A percentile compares a stretch with the other conserved stretches of the same genome.
Evolutionary conservation across 1,140 invertebrate species (phyloP).

Genomic region (Telenomus remus): DNA sequence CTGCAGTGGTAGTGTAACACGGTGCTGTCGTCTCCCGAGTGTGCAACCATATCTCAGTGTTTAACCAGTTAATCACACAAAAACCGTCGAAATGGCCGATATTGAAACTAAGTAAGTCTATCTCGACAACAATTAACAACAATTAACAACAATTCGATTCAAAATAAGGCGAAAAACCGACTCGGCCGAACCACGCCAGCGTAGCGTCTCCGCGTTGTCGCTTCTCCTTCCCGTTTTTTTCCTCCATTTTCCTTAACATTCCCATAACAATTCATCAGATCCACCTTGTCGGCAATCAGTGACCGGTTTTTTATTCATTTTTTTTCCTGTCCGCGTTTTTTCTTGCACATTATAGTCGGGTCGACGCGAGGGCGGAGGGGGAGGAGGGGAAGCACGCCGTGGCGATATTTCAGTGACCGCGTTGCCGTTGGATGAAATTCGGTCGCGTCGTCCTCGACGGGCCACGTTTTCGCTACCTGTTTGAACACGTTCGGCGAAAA

Average conservation of each 20-base stretch:
- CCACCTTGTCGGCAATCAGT: background rate
- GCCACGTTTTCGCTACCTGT: background rate
- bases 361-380: slow-evolving; percentile 30
- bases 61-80: slow-evolving; percentile 17
- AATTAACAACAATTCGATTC: background rate
- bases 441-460: background rate
- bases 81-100: slow-evolving; percentile 68
- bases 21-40: slow-evolving; percentile 52
- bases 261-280: background rate
- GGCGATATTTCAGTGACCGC: slow-evolving; percentile 36
- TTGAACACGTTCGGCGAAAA: background rate
- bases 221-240: slow-evolving; percentile 1
- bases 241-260: background rate
- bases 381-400: slow-evolving; percentile 59
- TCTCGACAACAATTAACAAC: background rate
- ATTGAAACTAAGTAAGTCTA: slow-evolving; percentile 70
- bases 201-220: slow-evolving; percentile 26
- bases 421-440: slow-evolving; percentile 18
- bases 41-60: slow-evolving; percentile 37
- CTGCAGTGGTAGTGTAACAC: slow-evolving; percentile 64
- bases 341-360: slow-evolving; percentile 18
- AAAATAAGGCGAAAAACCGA: background rate
- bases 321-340: slow-evolving; percentile 7
- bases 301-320: background rate
- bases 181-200: slow-evolving; percentile 42